A percentile compares a stretch with the other conserved stretches of the same genome.
Evolutionary conservation across 1,140 invertebrate species (phyloP).

Genomic region (Pantala flavescens): DNA sequence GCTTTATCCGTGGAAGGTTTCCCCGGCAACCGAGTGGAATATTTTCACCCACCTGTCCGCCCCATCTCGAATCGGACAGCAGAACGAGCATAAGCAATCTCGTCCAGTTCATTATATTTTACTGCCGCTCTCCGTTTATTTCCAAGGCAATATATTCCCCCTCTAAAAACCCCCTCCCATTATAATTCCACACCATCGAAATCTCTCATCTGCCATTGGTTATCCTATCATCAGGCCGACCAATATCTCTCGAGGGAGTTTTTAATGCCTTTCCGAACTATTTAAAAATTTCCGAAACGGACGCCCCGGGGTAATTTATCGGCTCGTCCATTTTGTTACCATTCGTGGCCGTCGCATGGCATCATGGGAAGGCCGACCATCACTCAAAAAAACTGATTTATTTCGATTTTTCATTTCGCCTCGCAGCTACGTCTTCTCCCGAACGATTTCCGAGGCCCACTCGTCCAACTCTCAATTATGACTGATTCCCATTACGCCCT

Average conservation of each 20-base stretch:
- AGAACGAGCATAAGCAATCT: neutral
- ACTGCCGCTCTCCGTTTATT: neutral
- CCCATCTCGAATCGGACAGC: neutral
- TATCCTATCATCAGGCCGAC: conserved; percentile 1
- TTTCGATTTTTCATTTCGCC: neutral
- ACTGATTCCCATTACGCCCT: neutral
- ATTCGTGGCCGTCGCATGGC: neutral
- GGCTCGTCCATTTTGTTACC: neutral
- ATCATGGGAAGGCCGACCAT: neutral
- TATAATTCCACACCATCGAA: neutral
- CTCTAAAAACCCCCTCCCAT: neutral
- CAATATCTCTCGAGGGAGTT: neutral
- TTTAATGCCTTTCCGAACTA: neutral
- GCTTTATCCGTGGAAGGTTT: neutral
- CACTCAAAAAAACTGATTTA: neutral
- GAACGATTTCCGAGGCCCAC: neutral
- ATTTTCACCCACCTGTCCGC: neutral
- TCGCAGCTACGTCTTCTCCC: neutral
- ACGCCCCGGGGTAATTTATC: neutral
- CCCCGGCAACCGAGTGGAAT: neutral
- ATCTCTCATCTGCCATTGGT: conserved; percentile 1
- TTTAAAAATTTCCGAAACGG: neutral
- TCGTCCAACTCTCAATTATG: neutral
- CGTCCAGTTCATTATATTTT: neutral
- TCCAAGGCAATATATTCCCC: neutral